Percentiles rank a stretch among this genome's conserved stretches.
These are phyloP conservation scores for Anagyrus pseudococci DNA, from an alignment of 2,888 invertebrate species.

Conservation along the genomic window DNA sequence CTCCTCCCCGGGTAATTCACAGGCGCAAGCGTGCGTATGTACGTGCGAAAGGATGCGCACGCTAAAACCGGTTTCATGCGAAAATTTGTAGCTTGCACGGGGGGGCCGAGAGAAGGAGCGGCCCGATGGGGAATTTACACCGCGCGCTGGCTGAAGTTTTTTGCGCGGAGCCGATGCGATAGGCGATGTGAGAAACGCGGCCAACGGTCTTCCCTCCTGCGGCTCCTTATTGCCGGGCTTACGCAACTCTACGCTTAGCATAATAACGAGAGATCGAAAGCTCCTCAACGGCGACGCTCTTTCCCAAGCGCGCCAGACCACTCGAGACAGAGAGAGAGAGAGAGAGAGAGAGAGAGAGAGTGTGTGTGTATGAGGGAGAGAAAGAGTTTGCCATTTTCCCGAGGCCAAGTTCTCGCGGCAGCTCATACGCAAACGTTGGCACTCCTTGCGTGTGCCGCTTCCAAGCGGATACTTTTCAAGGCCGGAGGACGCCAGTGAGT, in stretches of 20 bases:
- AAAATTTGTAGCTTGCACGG: slow-evolving; percentile 48
- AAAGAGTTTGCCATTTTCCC: slow-evolving; percentile 29
- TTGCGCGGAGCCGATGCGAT: neutral
- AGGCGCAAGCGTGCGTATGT: too few relatives aligned
- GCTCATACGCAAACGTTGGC: slow-evolving; percentile 3
- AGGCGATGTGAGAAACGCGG: slow-evolving; percentile 52
- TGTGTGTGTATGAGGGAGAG: neutral
- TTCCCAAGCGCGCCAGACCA: slow-evolving; percentile 11
- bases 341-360: slow-evolving; percentile 19
- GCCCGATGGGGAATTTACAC: too few relatives aligned
- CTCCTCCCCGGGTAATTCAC: neutral
- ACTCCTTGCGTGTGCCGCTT: slow-evolving; percentile 15
- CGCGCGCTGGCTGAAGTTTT: too few relatives aligned
- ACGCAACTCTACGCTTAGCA: neutral
- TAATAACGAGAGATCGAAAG: slow-evolving; percentile 15
- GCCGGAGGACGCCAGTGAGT: too few relatives aligned
- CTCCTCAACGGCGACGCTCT: slow-evolving; percentile 4
- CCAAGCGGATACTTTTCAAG: too few relatives aligned
- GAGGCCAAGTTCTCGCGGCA: slow-evolving; percentile 26
- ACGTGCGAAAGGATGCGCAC: slow-evolving; percentile 30
- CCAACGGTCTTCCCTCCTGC: slow-evolving; percentile 42
- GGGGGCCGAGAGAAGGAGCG: neutral
- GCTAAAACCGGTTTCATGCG: slow-evolving; percentile 55
- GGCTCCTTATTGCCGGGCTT: neutral
- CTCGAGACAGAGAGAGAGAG: neutral